phyloP scores from a whole-genome alignment of 2,797 vertebrate genomes.

The Phrynocephalus vlangalii region DNA sequence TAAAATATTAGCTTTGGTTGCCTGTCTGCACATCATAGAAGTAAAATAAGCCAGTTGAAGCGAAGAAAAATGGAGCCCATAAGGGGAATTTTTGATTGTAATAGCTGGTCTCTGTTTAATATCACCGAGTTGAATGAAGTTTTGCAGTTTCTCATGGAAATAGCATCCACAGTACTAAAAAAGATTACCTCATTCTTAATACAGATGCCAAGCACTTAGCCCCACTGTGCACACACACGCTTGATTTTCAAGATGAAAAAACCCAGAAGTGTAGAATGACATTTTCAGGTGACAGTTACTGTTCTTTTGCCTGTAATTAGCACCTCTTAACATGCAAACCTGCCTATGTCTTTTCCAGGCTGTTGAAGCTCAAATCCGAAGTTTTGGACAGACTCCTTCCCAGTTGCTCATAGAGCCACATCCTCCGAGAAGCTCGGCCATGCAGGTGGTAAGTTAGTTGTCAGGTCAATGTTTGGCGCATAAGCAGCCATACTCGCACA shows the following conservation, averaged over 20 bases:
- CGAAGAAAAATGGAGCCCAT: conserved; percentile 71
- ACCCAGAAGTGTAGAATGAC: conserved; percentile 84
- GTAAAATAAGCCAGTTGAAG: conserved; percentile 66
- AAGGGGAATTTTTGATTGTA: conserved; percentile 74
- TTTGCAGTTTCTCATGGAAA: conserved; percentile 86
- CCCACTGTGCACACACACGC: conserved; percentile 70
- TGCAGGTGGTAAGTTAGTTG: conserved; percentile 93
- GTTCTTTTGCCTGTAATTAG: conserved; percentile 90
- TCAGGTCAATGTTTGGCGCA: conserved; percentile 45
- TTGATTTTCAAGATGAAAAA: conserved; percentile 83
- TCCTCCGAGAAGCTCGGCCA: conserved; percentile 95
- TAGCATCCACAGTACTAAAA: conserved; percentile 79
- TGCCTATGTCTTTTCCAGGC: conserved; percentile 85
- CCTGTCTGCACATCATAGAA: conserved; percentile 54
- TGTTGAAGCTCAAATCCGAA: conserved; percentile 96
- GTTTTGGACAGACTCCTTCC: conserved; percentile 98
- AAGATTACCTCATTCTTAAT: conserved; percentile 84
- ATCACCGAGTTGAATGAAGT: conserved; percentile 75
- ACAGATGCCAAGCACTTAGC: conserved; percentile 83
- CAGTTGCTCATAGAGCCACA: conserved; percentile 98
- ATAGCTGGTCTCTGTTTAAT: conserved; percentile 80
- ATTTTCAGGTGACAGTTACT: conserved; percentile 88
- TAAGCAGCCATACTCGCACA: not conserved
- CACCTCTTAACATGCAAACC: conserved; percentile 86
- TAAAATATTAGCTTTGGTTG: conserved; percentile 66